Conservation (phyloP, 1,140 invertebrate genomes). For the Neoseiulus cucumeris region DNA sequence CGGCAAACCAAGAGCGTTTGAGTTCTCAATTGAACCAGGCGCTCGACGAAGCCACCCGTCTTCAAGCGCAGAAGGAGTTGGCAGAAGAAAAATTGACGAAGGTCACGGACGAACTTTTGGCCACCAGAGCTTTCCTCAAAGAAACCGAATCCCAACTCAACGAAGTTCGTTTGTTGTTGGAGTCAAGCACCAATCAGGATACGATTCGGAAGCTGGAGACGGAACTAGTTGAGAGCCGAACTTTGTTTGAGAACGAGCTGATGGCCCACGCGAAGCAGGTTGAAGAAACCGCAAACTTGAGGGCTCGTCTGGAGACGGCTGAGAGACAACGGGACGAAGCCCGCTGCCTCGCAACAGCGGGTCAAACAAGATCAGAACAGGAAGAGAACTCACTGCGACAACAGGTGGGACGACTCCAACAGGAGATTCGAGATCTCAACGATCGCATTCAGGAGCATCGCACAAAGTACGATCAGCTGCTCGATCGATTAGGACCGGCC, state of each 20-base stretch:
- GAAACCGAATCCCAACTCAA: not conserved
- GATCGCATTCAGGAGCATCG: not conserved
- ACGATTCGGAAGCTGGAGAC: not conserved
- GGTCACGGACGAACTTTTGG: not conserved
- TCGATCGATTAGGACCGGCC: not conserved
- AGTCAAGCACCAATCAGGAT: not conserved
- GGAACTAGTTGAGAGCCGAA: not conserved
- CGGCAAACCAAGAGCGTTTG: not conserved
- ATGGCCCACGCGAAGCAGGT: not conserved
- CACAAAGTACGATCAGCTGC: not conserved
- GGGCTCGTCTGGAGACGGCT: not conserved
- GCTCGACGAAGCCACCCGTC: not conserved
- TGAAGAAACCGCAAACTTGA: not conserved
- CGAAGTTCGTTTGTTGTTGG: not conserved
- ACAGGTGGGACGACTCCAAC: not conserved
- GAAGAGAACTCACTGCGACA: not conserved
- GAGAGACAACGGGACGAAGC: not conserved
- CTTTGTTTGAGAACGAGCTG: not conserved
- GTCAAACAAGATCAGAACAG: not conserved
- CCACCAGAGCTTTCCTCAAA: not conserved
- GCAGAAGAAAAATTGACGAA: not conserved
- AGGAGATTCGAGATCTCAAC: not conserved
- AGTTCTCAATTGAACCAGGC: not conserved
- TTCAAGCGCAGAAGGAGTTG: not conserved
- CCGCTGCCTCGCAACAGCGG: not conserved